Evolutionary conservation across 2,888 invertebrate genomes (phyloP).

Genomic region (Drosophila maculinotata): DNA sequence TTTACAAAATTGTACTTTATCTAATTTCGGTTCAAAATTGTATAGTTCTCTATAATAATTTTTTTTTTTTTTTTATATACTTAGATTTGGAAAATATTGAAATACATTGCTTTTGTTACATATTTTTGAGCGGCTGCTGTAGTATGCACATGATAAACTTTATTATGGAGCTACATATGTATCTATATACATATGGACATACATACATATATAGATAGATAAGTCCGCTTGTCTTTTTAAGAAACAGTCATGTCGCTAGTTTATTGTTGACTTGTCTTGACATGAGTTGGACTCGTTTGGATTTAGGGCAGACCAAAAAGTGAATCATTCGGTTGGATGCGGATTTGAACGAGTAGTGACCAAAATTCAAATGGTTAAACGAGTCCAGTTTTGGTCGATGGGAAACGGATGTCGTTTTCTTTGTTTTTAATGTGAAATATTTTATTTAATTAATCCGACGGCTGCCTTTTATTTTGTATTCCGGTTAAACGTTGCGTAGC

Average conservation of each 20-base stretch:
- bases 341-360: conserved; percentile 29
- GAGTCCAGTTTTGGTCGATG: conserved; percentile 50
- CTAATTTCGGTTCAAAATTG: too few relatives aligned
- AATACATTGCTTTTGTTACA: too few relatives aligned
- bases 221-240: conserved; percentile 32
- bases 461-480: conserved; percentile 7
- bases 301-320: conserved; percentile 65
- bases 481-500: conserved; percentile 27
- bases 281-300: conserved; percentile 54
- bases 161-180: too few relatives aligned
- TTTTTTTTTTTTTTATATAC: too few relatives aligned
- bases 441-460: conserved; percentile 31
- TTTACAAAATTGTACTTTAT: too few relatives aligned
- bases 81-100: too few relatives aligned
- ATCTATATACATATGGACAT: background rate
- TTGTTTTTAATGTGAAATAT: conserved; percentile 26
- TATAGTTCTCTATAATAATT: too few relatives aligned
- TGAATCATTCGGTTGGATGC: conserved; percentile 50
- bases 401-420: conserved; percentile 60
- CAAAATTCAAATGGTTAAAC: conserved; percentile 55
- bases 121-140: background rate
- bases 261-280: conserved; percentile 33
- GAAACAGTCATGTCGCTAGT: conserved; percentile 38
- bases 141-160: conserved; percentile 9
- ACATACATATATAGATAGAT: conserved; percentile 11